Base-by-base conservation (phyloP, 2,113 vertebrate species). In the Vulpes lagopus region DNA sequence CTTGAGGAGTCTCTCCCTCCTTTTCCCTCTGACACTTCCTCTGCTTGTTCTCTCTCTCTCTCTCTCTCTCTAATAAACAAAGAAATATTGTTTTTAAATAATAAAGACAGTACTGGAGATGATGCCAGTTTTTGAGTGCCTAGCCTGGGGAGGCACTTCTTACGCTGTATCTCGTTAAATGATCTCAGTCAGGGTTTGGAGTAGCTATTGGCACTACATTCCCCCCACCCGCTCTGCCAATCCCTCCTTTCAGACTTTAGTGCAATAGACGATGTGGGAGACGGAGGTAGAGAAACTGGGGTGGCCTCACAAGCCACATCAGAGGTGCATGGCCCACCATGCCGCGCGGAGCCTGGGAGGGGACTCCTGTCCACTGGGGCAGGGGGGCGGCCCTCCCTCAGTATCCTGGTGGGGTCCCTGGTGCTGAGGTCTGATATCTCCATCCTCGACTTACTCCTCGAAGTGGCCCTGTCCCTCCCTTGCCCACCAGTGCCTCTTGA, bases 161-260 rank as follows among this genome's bases (percentile, higher is more conserved):
- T 62, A 62, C 0, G 12, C 11, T 32, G 11, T 25, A 64, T 16
- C 60, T 83, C 55, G 65, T 57, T 62, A 43, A 90, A 87, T 43
- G 4, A 78, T 59, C 84, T 73, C 32, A 55, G 0, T 35, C 49
- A 25, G 73, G 7, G 22, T 65, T 83, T 73, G 20, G 38, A 82
- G 43, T n/a, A 59, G 32, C 88, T 86, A 0, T 30, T 27, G 69
- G 43, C 11, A 35, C 43, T 16, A 59, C 16, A 53, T 7, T 22
- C 2, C 25, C 12, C 25, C 2, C 3, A 15, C 27, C 19, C 2
- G 14, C 8, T 19, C 22, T 12, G 15, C 53, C 43, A 15, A 4
- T 30, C 27, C 53, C 11, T 94, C 35, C 71, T 65, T 49, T 83
- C 23, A 35, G 62, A 91, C 51, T 32, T 69, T 25, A 81, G 88